These are phyloP conservation scores for Chymomyza costata DNA, from an alignment of 1,140 invertebrate species.

Conservation along the genomic window DNA sequence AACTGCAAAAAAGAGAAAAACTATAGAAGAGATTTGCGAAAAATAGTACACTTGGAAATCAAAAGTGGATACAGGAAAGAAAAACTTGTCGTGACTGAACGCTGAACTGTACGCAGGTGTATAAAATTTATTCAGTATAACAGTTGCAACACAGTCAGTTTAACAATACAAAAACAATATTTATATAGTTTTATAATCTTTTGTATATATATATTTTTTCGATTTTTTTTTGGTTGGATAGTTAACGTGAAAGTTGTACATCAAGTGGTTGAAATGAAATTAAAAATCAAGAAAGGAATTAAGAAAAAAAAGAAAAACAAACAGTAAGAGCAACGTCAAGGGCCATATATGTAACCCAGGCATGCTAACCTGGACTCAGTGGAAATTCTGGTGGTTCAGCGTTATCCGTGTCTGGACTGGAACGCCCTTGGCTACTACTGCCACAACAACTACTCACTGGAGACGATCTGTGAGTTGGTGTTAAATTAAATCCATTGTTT, in stretches of 20 bases:
- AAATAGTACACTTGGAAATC: constrained; percentile 15
- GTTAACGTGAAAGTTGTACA: neutral
- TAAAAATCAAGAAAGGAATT: too few species aligned
- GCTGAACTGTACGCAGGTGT: constrained; percentile 18
- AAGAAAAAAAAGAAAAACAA: neutral
- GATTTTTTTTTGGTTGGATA: neutral
- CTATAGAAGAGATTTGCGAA: constrained; percentile 27
- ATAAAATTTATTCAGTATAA: constrained; percentile 43
- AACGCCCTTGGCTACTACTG: constrained; percentile 75
- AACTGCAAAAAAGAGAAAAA: constrained; percentile 26
- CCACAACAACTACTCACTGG: constrained; percentile 76
- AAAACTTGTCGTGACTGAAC: constrained; percentile 16
- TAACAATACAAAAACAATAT: constrained; percentile 16
- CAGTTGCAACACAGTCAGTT: constrained; percentile 32
- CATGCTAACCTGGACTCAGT: constrained; percentile 75
- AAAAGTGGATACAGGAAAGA: constrained; percentile 14
- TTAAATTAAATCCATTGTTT: constrained; percentile 76
- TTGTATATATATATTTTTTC: neutral
- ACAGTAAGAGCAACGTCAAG: neutral
- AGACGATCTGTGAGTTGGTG: constrained; percentile 75
- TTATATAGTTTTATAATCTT: neutral
- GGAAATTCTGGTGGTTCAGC: constrained; percentile 73
- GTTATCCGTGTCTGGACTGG: constrained; percentile 74
- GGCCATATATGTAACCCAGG: constrained; percentile 21
- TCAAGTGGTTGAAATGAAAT: too few species aligned